Evolutionary conservation across 2,888 invertebrate species (phyloP).

Genomic region (Bimastos eiseni): DNA sequence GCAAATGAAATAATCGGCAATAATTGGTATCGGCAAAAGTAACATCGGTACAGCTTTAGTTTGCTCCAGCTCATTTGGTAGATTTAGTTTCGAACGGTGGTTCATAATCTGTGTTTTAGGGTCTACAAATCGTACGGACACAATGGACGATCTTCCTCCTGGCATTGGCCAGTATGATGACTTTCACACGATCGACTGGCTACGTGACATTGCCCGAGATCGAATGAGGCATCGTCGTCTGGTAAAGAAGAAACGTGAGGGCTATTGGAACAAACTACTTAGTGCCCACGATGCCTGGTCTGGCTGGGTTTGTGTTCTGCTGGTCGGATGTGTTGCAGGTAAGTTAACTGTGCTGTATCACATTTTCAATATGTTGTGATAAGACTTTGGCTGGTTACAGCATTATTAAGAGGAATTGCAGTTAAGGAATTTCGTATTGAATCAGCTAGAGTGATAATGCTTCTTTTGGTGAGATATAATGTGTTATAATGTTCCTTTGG

Average conservation of each 20-base stretch:
- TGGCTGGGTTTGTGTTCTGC: slow-evolving; percentile 94
- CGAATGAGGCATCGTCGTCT: slow-evolving; percentile 90
- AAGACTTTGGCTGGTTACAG: no score
- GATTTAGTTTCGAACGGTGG: no score
- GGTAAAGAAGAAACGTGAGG: slow-evolving; percentile 79
- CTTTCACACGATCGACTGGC: slow-evolving; percentile 99
- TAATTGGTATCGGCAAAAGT: no score
- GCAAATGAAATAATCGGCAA: no score
- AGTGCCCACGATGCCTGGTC: slow-evolving; percentile 97
- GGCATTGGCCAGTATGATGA: slow-evolving; percentile 81
- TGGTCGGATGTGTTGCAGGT: slow-evolving; percentile 91
- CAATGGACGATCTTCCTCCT: slow-evolving; percentile 58
- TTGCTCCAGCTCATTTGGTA: no score
- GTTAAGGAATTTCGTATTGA: no score
- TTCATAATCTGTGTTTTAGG: slow-evolving; percentile 45
- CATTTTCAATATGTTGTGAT: no score
- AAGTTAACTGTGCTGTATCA: background rate
- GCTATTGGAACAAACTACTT: slow-evolving; percentile 84
- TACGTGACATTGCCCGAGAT: slow-evolving; percentile 93
- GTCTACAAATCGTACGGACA: slow-evolving; percentile 59
- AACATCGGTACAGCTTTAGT: no score
- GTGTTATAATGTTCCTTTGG: no score
- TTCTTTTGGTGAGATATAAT: no score
- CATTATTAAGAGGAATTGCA: no score
- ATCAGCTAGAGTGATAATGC: no score